phyloP scores from a whole-genome alignment of 2,113 vertebrate genomes.

The Colinus virginianus region DNA sequence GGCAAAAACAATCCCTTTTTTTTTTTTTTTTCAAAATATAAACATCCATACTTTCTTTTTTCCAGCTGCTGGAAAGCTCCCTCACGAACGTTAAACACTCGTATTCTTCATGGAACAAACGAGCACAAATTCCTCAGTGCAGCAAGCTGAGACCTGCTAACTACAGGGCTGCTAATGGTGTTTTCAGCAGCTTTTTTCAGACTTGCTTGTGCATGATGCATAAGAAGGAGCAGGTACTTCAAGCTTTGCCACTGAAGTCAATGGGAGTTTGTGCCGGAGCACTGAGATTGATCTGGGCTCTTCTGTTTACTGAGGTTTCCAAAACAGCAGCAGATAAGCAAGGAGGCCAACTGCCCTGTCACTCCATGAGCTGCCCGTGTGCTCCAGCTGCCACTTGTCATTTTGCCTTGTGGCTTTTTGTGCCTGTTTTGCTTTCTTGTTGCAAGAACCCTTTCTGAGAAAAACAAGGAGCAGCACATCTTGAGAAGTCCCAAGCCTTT shows the following conservation, averaged over 20 bases:
- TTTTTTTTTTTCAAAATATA: neutral
- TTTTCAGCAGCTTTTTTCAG: neutral
- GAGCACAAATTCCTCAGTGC: neutral
- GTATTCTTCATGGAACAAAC: constrained; percentile 19
- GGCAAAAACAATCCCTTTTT: constrained; percentile 12
- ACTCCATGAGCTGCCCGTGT: neutral
- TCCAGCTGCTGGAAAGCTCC: constrained; percentile 12
- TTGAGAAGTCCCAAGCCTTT: neutral
- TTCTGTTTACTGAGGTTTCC: constrained; percentile 67
- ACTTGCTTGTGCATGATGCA: neutral
- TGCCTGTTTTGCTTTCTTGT: constrained; percentile 3
- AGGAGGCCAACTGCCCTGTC: constrained; percentile 51
- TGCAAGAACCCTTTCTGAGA: constrained; percentile 48
- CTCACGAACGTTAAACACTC: neutral
- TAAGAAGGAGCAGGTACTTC: neutral
- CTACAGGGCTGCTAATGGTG: neutral
- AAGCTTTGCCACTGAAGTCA: neutral
- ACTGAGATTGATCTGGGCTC: constrained; percentile 7
- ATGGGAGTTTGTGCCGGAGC: neutral
- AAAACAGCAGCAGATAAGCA: constrained; percentile 42
- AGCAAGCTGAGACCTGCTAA: neutral
- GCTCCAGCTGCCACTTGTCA: constrained; percentile 61
- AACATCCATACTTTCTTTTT: constrained; percentile 36
- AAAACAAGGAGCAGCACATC: constrained; percentile 33
- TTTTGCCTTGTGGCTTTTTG: constrained; percentile 27